Evolutionary conservation across 1,140 invertebrate species (phyloP), one percentile per base, ranked within the genome.

Genomic region (Muscidifurax raptorellus): DNA sequence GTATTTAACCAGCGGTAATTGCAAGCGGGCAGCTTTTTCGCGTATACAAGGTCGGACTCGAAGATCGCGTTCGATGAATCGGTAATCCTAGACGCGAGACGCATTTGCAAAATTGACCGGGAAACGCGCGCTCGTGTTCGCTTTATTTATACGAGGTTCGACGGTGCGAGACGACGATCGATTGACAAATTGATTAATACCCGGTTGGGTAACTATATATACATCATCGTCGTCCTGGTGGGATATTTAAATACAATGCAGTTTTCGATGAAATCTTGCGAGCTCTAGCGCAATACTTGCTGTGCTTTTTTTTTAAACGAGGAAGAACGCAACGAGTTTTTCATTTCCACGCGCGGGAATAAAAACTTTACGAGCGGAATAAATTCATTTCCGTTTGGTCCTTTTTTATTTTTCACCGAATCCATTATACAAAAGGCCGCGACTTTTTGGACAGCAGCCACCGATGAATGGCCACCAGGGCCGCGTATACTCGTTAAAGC

Each of bases 1-100:
- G 6, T 44, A 76, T 52, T 82, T 82, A 75, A 82, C 12, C 30
- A 75, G 5, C 10, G 67, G 52, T 75, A 82, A 82, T 75, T 75
- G 47, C 32, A n/a, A 59, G 52, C 52, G 52, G 22, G 7, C 22
- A n/a, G 22, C 18, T 59, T n/a, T 18, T 59, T 59, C 18, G 15
- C 52, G 7, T 2, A 15, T 0, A 75, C 72, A 47, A 75, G 72
- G 72, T 75, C 72, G 25, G 9, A 75, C n/a, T n/a, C 36, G 22
- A 66, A 5, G 9, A 78, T 13, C 9, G 30, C 5, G 30, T 13
- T 12, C 10, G 47, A 22, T 52, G 47, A 7, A n/a, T 59, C 22
- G 52, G 52, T 7, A n/a, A 59, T n/a, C 52, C 52, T 22, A 59
- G 52, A 59, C 6, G 2, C 22, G 18, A 52, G 47, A 22, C 52